Evolutionary conservation across 2,113 vertebrate genomes (phyloP).

Genomic region (Acanthisitta chloris): DNA sequence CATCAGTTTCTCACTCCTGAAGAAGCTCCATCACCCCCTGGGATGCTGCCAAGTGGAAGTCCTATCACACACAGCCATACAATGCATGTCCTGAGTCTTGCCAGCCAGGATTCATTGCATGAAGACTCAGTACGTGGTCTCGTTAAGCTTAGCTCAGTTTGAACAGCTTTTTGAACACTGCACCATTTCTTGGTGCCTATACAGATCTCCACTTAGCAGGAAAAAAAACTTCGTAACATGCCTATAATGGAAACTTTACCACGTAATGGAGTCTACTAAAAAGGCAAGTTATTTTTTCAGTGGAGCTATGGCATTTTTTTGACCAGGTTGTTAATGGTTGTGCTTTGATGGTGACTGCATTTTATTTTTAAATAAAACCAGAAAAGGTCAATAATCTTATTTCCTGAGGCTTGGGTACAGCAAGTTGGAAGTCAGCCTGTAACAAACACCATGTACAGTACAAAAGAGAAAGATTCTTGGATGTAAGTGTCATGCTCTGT

Average conservation of each 20-base stretch:
- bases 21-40: constrained; percentile 87
- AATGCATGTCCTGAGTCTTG: constrained; percentile 87
- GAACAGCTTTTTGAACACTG: constrained; percentile 55
- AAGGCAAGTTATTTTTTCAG: constrained; percentile 24
- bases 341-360: constrained; percentile 28
- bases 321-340: neutral
- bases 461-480: constrained; percentile 31
- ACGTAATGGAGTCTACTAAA: constrained; percentile 19
- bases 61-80: constrained; percentile 87
- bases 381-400: constrained; percentile 4
- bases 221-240: constrained; percentile 47
- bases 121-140: constrained; percentile 95
- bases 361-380: constrained; percentile 17
- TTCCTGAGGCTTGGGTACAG: constrained; percentile 33
- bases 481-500: constrained; percentile 43
- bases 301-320: constrained; percentile 34
- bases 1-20: constrained; percentile 95
- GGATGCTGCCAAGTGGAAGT: constrained; percentile 85
- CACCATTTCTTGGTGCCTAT: neutral
- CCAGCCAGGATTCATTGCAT: constrained; percentile 94
- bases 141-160: constrained; percentile 97
- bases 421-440: constrained; percentile 41
- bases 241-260: constrained; percentile 21
- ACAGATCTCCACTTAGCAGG: neutral
- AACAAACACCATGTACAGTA: constrained; percentile 44